Percentiles rank a stretch among this genome's conserved stretches.
Evolutionary conservation across 2,113 vertebrate genomes (phyloP).

Genomic region (Labeo catla): DNA sequence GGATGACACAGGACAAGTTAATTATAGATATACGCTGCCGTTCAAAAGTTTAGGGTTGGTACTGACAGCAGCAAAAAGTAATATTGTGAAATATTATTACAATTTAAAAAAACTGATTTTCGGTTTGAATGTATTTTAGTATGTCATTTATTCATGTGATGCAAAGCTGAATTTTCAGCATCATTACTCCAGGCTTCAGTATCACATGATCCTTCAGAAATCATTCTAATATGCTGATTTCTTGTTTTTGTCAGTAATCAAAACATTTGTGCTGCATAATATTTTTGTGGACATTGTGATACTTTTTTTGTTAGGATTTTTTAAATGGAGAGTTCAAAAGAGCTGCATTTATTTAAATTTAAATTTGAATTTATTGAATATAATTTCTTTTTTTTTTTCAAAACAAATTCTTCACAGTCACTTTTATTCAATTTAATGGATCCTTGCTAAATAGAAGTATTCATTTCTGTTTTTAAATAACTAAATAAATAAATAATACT

Average conservation of each 20-base stretch:
- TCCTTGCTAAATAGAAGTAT: not conserved
- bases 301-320: no score
- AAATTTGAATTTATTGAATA: no score
- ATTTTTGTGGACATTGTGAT: not conserved
- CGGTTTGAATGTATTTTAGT: not conserved
- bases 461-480: not conserved
- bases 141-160: not conserved
- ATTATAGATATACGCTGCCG: not conserved
- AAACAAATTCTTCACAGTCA: no score
- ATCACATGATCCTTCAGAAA: not conserved
- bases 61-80: not conserved
- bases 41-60: not conserved
- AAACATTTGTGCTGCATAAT: not conserved
- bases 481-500: not conserved
- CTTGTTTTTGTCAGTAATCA: no score
- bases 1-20: not conserved
- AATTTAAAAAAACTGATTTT: not conserved
- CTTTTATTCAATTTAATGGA: not conserved
- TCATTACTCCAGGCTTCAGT: not conserved
- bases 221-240: not conserved
- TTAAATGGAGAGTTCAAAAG: no score
- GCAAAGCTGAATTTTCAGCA: not conserved
- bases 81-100: not conserved
- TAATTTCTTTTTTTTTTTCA: no score
- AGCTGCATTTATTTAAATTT: not conserved